A percentile compares a stretch with the other conserved stretches of the same genome.
These are phyloP conservation scores for Gnathonemus echidnorhynchus DNA, from an alignment of 2,113 vertebrate genomes.

Conservation along the genomic window DNA sequence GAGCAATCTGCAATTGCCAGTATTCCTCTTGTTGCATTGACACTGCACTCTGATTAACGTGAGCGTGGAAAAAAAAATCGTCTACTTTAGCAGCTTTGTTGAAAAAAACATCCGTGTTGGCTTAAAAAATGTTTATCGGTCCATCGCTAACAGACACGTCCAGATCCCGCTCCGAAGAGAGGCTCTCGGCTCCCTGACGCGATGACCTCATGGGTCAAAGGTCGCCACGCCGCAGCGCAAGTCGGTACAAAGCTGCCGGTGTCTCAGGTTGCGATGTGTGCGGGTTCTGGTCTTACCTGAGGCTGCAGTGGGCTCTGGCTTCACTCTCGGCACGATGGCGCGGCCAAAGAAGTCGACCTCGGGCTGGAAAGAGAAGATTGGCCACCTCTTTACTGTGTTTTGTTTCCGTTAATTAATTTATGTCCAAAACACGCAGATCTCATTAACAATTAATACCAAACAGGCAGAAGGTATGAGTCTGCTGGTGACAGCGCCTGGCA, in stretches of 20 bases:
- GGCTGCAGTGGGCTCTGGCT: slow-evolving; percentile 21
- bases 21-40: not conserved
- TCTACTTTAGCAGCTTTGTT: not conserved
- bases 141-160: not conserved
- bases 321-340: slow-evolving; percentile 48
- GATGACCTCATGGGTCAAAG: not conserved
- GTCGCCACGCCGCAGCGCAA: not conserved
- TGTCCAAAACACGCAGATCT: no score
- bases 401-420: no score
- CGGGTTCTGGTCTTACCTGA: slow-evolving; percentile 40
- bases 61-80: not conserved
- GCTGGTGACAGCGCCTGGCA: not conserved
- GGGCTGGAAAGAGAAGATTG: slow-evolving; percentile 44
- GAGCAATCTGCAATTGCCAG: not conserved
- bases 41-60: not conserved
- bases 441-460: not conserved
- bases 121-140: not conserved
- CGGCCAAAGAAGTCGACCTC: slow-evolving; percentile 67
- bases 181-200: not conserved
- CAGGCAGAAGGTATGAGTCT: not conserved
- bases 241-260: not conserved
- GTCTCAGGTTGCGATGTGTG: not conserved
- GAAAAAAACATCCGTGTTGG: not conserved
- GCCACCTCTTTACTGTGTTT: not conserved
- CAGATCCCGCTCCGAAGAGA: not conserved